Evolutionary conservation across 2,797 vertebrate genomes (phyloP).

Genomic region (Enoplosus armatus): DNA sequence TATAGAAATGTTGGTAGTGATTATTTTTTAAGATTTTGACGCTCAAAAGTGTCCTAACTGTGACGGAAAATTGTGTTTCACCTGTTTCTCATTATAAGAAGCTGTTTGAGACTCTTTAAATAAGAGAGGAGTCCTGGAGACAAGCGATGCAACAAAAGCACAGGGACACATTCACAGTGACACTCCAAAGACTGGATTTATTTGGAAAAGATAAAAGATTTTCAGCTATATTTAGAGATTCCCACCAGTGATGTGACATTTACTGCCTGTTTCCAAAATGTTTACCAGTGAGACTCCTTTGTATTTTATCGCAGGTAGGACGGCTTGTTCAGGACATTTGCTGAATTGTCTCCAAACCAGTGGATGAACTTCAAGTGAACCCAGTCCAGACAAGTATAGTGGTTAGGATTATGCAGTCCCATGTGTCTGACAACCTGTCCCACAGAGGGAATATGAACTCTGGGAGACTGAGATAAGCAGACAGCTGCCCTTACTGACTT

Average conservation of each 20-base stretch:
- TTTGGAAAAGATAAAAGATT: slow-evolving; percentile 12
- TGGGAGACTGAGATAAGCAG: slow-evolving; percentile 11
- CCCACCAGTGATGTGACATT: slow-evolving; percentile 33
- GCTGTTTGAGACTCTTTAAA: not conserved
- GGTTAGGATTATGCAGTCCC: slow-evolving; percentile 34
- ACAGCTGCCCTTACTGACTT: slow-evolving; percentile 25
- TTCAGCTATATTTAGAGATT: slow-evolving; percentile 27
- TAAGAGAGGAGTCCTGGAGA: not conserved
- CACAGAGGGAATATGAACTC: slow-evolving; percentile 24
- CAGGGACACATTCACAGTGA: not conserved
- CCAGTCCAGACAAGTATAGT: not conserved
- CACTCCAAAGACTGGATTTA: not conserved
- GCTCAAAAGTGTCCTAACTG: not conserved
- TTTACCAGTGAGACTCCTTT: not conserved
- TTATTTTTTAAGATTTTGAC: not conserved
- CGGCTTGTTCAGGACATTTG: slow-evolving; percentile 3
- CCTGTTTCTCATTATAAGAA: not conserved
- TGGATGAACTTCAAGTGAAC: slow-evolving; percentile 40
- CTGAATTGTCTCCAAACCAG: slow-evolving; percentile 20
- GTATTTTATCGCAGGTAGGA: not conserved
- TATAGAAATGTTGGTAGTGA: not conserved
- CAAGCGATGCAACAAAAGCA: not conserved
- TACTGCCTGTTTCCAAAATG: slow-evolving; percentile 4
- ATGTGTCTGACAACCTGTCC: slow-evolving; percentile 38
- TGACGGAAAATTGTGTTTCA: not conserved